phyloP scores from a whole-genome alignment of 2,888 invertebrate genomes.

The Cephonodes hylas region DNA sequence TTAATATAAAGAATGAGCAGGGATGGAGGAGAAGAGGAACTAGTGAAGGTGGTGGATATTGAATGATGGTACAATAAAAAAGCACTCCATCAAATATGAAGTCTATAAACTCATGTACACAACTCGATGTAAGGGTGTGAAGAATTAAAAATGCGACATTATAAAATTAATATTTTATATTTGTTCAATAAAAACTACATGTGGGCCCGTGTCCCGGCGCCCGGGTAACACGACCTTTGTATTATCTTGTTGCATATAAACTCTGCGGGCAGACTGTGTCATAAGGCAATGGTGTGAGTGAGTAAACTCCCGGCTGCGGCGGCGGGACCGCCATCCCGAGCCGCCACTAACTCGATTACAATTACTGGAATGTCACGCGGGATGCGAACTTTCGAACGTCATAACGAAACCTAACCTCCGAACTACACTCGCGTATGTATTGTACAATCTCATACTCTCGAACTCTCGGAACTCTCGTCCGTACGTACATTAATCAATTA shows the following conservation, averaged over 20 bases:
- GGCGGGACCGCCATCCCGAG: slow-evolving; percentile 41
- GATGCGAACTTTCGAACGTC: slow-evolving; percentile 71
- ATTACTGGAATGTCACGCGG: slow-evolving; percentile 80
- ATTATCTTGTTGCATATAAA: slow-evolving; percentile 80
- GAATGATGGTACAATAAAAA: too few species aligned
- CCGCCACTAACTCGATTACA: slow-evolving; percentile 48
- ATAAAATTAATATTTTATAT: slow-evolving; percentile 82
- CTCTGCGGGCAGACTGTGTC: slow-evolving; percentile 81
- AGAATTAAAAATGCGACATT: slow-evolving; percentile 67
- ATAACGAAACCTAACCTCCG: slow-evolving; percentile 68
- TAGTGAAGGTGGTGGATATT: too few species aligned
- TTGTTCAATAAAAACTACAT: slow-evolving; percentile 82
- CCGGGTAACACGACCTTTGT: slow-evolving; percentile 81
- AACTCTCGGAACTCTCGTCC: slow-evolving; percentile 63
- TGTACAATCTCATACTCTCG: slow-evolving; percentile 66
- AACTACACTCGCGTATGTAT: slow-evolving; percentile 62
- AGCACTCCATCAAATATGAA: too few species aligned
- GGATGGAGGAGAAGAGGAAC: too few species aligned
- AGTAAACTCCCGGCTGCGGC: slow-evolving; percentile 55
- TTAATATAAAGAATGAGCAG: too few species aligned
- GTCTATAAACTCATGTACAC: too few species aligned
- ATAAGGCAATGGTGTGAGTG: slow-evolving; percentile 78
- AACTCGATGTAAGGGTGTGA: not conserved
- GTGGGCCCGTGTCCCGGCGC: slow-evolving; percentile 80
- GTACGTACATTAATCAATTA: slow-evolving; percentile 26